phyloP scores from a whole-genome alignment of 2,113 vertebrate species.

The Ophthalmolycus amberensis region DNA sequence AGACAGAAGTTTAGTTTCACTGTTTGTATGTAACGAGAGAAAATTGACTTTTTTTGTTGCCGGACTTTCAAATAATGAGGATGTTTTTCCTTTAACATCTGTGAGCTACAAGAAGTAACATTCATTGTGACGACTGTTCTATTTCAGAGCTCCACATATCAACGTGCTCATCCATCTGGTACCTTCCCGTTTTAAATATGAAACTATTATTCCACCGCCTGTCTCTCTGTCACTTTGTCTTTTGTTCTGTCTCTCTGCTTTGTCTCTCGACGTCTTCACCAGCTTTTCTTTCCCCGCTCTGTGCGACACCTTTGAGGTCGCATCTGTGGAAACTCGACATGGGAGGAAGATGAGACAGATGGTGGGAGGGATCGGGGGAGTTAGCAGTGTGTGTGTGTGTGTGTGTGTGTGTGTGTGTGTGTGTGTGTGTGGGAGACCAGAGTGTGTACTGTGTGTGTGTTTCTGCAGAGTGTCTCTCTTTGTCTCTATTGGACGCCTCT shows the following conservation, averaged over 20 bases:
- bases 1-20: no score
- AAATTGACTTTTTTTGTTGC: no score
- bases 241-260: neutral
- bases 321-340: slow-evolving; percentile 39
- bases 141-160: slow-evolving; percentile 1
- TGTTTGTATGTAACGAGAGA: no score
- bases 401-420: slow-evolving; percentile 7
- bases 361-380: slow-evolving; percentile 19
- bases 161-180: slow-evolving; percentile 20
- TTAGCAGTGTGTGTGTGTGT: neutral
- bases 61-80: no score
- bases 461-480: neutral
- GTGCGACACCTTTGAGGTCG: slow-evolving; percentile 16
- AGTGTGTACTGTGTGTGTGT: neutral
- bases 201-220: slow-evolving; percentile 5
- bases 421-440: no score
- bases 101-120: slow-evolving; percentile 2
- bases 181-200: neutral
- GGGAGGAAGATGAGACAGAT: slow-evolving; percentile 48
- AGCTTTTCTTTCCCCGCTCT: neutral
- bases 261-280: neutral
- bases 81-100: neutral
- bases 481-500: neutral
- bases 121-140: neutral
- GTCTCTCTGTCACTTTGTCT: neutral